Conservation (phyloP, 2,113 vertebrate species). For the Eleginops maclovinus region DNA sequence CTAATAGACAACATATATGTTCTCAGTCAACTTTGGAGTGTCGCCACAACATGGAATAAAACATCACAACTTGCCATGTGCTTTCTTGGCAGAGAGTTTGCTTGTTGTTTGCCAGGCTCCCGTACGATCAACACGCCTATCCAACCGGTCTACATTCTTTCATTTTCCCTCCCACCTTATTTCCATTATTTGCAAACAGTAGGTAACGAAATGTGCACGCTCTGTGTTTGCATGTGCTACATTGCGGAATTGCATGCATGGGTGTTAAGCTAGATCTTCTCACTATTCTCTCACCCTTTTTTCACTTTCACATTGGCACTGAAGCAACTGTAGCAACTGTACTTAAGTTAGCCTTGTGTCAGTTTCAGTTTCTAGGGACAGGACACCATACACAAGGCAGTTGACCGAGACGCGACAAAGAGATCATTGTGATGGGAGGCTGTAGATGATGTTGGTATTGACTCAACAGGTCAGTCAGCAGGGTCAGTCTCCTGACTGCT, state of each 20-base stretch:
- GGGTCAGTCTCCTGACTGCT: background rate
- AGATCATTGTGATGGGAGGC: slow-evolving; percentile 31
- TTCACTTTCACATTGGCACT: slow-evolving; percentile 66
- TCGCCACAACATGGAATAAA: slow-evolving; percentile 1
- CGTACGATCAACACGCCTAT: slow-evolving; percentile 2
- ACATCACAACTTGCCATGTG: background rate
- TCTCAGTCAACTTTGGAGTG: background rate
- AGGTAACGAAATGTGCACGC: background rate
- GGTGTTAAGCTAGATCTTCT: background rate
- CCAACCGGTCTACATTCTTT: slow-evolving; percentile 16
- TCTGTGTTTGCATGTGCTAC: background rate
- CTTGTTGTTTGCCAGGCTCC: slow-evolving; percentile 15
- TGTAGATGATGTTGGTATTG: too few species aligned
- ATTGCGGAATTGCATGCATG: background rate
- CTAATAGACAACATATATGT: background rate
- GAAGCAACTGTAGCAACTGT: background rate
- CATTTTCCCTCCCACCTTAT: slow-evolving; percentile 12
- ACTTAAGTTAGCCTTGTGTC: background rate
- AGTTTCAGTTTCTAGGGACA: slow-evolving; percentile 47
- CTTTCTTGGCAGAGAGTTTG: background rate
- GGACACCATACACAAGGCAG: rapidly evolving
- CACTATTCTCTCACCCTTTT: slow-evolving; percentile 11
- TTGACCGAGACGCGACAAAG: background rate
- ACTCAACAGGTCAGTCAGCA: slow-evolving; percentile 17
- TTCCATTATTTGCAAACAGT: background rate